Evolutionary conservation across 2,888 invertebrate genomes (phyloP).

Genomic region (Ariolimax columbianus): DNA sequence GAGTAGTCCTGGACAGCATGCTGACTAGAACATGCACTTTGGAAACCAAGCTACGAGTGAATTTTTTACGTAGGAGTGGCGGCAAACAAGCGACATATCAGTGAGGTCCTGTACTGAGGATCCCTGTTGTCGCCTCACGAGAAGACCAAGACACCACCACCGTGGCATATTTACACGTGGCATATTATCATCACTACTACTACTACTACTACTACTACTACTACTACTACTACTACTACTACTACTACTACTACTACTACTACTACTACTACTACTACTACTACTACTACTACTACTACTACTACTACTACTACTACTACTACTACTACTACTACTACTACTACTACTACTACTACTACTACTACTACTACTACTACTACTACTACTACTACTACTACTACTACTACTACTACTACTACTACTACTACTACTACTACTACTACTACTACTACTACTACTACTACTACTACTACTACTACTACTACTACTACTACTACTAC

Average conservation of each 20-base stretch:
- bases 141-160: too few relatives aligned
- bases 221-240: neutral
- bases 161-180: too few relatives aligned
- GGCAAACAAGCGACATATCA: too few relatives aligned
- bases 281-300: constrained; percentile 24
- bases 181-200: too few relatives aligned
- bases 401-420: neutral
- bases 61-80: too few relatives aligned
- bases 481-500: constrained; percentile 31
- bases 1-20: too few relatives aligned
- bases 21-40: too few relatives aligned
- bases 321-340: constrained; percentile 25
- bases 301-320: constrained; percentile 24
- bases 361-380: constrained; percentile 31
- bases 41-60: too few relatives aligned
- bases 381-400: constrained; percentile 27
- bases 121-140: too few relatives aligned
- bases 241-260: constrained; percentile 15
- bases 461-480: constrained; percentile 22
- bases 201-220: too few relatives aligned
- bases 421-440: constrained; percentile 20
- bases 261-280: constrained; percentile 4
- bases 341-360: constrained; percentile 30
- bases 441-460: constrained; percentile 26
- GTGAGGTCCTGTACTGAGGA: too few relatives aligned